Evolutionary conservation across 2,888 invertebrate species (phyloP).

Genomic region (Ectemnius lituratus): DNA sequence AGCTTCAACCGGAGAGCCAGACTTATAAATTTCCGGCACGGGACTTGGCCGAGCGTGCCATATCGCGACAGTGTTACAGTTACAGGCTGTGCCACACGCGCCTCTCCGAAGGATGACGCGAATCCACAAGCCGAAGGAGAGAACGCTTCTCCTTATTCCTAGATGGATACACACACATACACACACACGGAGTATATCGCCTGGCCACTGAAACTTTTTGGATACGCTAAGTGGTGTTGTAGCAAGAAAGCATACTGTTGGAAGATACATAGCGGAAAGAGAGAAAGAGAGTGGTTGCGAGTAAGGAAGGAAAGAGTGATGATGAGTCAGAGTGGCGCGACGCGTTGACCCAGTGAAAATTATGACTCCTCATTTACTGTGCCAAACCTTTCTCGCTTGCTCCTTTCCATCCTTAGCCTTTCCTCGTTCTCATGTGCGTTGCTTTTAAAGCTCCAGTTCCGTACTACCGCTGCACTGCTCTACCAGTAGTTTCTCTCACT

Average conservation of each 20-base stretch:
- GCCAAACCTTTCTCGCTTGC: slow-evolving; percentile 35
- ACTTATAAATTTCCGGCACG: slow-evolving; percentile 64
- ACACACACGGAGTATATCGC: slow-evolving; percentile 35
- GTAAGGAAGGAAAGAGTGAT: slow-evolving; percentile 51
- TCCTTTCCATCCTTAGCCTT: background rate
- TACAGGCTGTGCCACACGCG: background rate
- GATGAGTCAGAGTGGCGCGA: slow-evolving; percentile 65
- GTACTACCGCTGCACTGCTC: slow-evolving; percentile 25
- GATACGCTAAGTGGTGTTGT: slow-evolving; percentile 43
- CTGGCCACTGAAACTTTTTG: slow-evolving; percentile 49
- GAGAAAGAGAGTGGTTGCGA: slow-evolving; percentile 3
- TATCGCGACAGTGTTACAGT: slow-evolving; percentile 29
- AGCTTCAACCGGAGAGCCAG: slow-evolving; percentile 40
- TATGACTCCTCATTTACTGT: slow-evolving; percentile 73
- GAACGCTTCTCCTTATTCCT: too few relatives aligned
- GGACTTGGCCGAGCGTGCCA: slow-evolving; percentile 31
- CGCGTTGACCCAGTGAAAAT: slow-evolving; percentile 69
- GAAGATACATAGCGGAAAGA: background rate
- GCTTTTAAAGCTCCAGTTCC: slow-evolving; percentile 48
- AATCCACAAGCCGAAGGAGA: too few relatives aligned
- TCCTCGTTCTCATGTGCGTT: background rate
- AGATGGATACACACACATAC: slow-evolving; percentile 10
- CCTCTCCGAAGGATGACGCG: too few relatives aligned
- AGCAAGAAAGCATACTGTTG: background rate
- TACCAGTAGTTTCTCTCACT: slow-evolving; percentile 14